phyloP scores from a whole-genome alignment of 2,888 invertebrate genomes.

The Monoplex corrugatus region DNA sequence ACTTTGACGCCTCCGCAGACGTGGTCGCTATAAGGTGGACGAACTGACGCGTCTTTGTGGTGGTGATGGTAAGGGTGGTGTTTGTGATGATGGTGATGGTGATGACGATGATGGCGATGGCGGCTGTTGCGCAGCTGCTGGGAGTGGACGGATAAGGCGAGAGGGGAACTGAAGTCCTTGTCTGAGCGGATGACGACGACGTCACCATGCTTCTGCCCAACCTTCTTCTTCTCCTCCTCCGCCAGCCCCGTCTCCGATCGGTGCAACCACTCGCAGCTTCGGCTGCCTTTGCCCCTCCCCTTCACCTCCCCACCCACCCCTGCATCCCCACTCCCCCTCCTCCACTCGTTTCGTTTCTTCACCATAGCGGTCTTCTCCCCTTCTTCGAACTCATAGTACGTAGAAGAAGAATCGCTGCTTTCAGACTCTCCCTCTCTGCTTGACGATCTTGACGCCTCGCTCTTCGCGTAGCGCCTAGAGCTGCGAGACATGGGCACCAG shows the following conservation, averaged over 20 bases:
- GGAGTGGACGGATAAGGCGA: neutral
- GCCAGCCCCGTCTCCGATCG: neutral
- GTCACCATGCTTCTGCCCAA: no score
- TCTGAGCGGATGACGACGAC: neutral
- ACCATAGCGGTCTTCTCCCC: neutral
- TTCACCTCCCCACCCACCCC: neutral
- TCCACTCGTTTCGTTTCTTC: neutral
- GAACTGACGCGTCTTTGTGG: neutral
- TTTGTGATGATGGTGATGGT: conserved; percentile 30
- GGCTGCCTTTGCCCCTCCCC: neutral
- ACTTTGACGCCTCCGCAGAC: neutral
- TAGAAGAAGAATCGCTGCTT: neutral
- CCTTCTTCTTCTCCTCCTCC: neutral
- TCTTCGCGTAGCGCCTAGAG: no score
- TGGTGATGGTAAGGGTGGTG: neutral
- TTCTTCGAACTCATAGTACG: neutral
- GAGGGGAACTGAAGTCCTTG: neutral
- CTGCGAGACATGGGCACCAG: conserved; percentile 80
- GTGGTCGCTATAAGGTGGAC: neutral
- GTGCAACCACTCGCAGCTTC: conserved; percentile 21
- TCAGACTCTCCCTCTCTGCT: neutral
- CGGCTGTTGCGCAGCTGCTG: conserved; percentile 29
- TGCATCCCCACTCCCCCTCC: neutral
- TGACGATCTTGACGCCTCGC: neutral
- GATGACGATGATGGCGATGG: conserved; percentile 13